Evolutionary conservation across 2,888 invertebrate genomes (phyloP), one percentile per base, ranked within the genome.

Genomic region (Parnassius mnemosyne): DNA sequence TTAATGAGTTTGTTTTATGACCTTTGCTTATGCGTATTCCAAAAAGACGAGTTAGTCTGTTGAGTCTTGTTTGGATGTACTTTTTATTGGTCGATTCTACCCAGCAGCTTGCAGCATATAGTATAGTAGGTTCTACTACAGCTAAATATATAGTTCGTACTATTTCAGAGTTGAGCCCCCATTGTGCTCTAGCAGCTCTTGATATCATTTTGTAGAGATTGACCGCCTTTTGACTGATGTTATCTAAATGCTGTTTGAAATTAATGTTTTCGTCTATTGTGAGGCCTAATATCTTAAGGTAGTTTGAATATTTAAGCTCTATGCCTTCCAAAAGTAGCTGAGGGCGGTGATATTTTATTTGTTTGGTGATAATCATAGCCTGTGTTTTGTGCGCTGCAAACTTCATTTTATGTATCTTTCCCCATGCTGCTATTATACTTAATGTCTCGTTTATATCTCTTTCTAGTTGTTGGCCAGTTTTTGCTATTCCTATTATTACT

Each of bases 401-500:
- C 3, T 34, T 20, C 57, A 57, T 57, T n/a, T 57, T 57, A n/a
- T 49, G n/a, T 9, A 5, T 10, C 11, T n/a, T 57, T 9, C 57
- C 57, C 57, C 57, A 57, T 2, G 1, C 1, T 1, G n/a, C 5
- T 9, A 57, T 20, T 12, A 1, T 20, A 1, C 34, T 10, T 5
- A 57, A 25, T 9, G 57, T 25, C 3, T 57, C 12, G 5, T 20
- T 10, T n/a, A 57, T 12, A n/a, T n/a, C 12, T 34, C 12, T 25
- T 47, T 57, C 49, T 12, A 57, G 5, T 2, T 34, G 11, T 12
- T 57, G 20, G 1, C 10, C 11, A 10, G 34, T 57, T 0, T 47
- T 3, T 3, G 49, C 57, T 11, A 12, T 34, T 3, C 46, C 57
- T 13, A 57, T 49, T 0, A 69, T 16, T 0, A 71, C n/a, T 0